Conservation (phyloP, 2,797 vertebrate species). For the Todus mexicanus region DNA sequence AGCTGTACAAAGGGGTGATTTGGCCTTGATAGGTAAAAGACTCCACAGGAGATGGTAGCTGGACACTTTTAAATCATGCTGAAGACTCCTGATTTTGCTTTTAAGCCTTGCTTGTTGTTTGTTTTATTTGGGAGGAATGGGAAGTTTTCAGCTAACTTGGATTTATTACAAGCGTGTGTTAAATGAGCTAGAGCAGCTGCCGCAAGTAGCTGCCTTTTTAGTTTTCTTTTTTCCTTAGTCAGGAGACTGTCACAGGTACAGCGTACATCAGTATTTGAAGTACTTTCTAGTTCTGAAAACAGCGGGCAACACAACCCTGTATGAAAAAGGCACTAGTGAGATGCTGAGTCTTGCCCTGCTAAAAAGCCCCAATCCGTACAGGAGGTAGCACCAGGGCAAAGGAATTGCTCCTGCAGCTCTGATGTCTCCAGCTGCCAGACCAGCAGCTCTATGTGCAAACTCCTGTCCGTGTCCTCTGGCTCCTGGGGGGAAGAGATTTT, state of each 20-base stretch:
- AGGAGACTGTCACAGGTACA: not conserved
- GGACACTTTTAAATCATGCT: not conserved
- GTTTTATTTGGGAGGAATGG: not conserved
- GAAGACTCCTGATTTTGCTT: not conserved
- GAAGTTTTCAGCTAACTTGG: not conserved
- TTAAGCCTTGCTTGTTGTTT: not conserved
- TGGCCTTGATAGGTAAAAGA: not conserved
- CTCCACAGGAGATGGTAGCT: not conserved
- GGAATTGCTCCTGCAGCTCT: not conserved
- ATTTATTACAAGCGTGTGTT: not conserved
- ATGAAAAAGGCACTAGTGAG: not conserved
- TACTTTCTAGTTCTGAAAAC: not conserved
- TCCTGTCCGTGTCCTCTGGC: accelerated
- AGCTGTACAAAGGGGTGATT: not conserved
- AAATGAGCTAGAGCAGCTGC: not conserved
- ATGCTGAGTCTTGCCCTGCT: not conserved
- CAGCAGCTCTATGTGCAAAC: not conserved
- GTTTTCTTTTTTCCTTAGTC: not conserved
- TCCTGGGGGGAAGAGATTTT: not conserved
- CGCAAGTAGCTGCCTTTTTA: not conserved
- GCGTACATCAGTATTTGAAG: not conserved
- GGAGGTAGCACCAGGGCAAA: not conserved
- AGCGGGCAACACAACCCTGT: accelerated
- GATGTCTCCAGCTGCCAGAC: not conserved
- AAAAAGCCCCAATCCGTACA: accelerated